Base-by-base conservation (phyloP, 1,140 invertebrate genomes). In the Coenobita brevimanus region DNA sequence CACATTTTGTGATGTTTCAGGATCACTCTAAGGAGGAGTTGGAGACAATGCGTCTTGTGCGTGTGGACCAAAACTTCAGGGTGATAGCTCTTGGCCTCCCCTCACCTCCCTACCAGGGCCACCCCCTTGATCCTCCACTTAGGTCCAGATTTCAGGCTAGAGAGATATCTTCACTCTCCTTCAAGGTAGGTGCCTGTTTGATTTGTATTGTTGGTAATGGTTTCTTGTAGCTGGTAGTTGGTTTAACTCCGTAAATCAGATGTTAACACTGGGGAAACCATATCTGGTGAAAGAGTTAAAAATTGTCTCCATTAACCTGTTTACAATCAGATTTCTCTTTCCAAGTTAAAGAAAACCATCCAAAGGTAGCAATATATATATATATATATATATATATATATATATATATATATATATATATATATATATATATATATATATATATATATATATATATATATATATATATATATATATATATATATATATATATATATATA, bases 41-140 rank as follows among this genome's bases (percentile, higher is more conserved):
- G n/a, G 94, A 97, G 82, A 93, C 93, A 81, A 97, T 97, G 96
- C 96, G 97, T 78, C 92, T 99, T 0, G 96, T 99, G 1, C 93
- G 98, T 89, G 97, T 98, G 0, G 96, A 96, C 91, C 97, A 99
- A 92, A 94, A 97, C 91, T 99, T 99, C 92, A 94, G 97, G 43
- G 97, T 99, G 10, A 96, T 98, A 79, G 97, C 97, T 0, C 92
- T 99, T 17, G 97, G 97, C 21, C 92, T 98, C 76, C 97, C 97
- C 8, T 95, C 97, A 15, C 97, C 97, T n/a, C 94, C 93, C 80
- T 98, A 97, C 92, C 94, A 95, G 88, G 98, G 98, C 1, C 98
- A 99, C 92, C 97, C 98, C 0, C 93, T 99, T 15, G 98, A 99
- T 94, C 98, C 98, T 17, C 98, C 98, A 0, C 93, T 99, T 13